Evolutionary conservation across 1,140 invertebrate genomes (phyloP).

Genomic region (Drosophila ogumai): DNA sequence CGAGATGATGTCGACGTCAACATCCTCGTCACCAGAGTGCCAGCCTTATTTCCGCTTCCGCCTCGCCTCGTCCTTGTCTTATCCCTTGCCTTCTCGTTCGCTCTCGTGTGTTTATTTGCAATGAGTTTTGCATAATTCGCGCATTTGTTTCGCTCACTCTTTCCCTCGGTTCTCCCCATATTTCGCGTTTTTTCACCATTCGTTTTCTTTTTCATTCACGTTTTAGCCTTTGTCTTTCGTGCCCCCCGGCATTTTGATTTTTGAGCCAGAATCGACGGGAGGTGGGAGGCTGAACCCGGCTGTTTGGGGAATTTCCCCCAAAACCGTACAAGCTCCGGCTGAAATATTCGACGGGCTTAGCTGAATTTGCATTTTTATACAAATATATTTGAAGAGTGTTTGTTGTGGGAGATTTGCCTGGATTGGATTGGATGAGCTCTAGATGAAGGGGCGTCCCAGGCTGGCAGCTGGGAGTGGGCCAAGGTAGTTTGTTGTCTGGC

Average conservation of each 20-base stretch:
- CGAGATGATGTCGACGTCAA: constrained; percentile 74
- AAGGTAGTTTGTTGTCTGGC: constrained; percentile 60
- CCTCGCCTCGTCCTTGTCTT: background rate
- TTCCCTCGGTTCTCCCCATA: background rate
- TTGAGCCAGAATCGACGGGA: constrained; percentile 67
- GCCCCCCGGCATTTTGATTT: constrained; percentile 72
- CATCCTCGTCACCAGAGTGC: constrained; percentile 72
- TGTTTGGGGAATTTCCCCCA: constrained; percentile 47
- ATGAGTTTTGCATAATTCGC: constrained; percentile 82
- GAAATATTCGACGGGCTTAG: constrained; percentile 81
- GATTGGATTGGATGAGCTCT: constrained; percentile 52
- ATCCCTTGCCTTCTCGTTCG: constrained; percentile 1
- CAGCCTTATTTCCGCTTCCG: constrained; percentile 39
- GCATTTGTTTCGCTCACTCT: constrained; percentile 75
- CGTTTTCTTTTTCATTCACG: background rate
- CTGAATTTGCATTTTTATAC: constrained; percentile 83
- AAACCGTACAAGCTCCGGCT: constrained; percentile 67
- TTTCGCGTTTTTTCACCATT: constrained; percentile 17
- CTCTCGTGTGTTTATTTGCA: constrained; percentile 73
- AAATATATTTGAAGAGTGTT: constrained; percentile 80
- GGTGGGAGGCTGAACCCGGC: constrained; percentile 16
- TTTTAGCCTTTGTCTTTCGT: constrained; percentile 40
- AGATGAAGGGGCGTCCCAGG: constrained; percentile 19
- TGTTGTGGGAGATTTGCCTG: constrained; percentile 30
- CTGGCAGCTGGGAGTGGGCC: constrained; percentile 5